phyloP scores from a whole-genome alignment of 2,113 vertebrate species.

The Halichoerus grypus region DNA sequence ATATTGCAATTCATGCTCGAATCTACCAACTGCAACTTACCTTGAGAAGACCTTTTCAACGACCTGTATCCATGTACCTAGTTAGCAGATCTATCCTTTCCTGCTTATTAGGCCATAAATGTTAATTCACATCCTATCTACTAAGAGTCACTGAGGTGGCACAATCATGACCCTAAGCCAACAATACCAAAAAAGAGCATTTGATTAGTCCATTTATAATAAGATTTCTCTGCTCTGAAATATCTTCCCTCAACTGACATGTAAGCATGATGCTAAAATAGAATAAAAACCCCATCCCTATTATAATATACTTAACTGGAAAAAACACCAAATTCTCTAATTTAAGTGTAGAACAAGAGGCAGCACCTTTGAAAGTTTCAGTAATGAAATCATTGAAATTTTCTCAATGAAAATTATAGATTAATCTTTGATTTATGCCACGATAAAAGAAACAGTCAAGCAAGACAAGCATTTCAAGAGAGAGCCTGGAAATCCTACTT shows the following conservation, averaged over 20 bases:
- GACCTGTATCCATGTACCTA: background rate
- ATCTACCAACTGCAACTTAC: background rate
- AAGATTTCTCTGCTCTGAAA: background rate
- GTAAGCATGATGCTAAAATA: background rate
- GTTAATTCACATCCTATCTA: background rate
- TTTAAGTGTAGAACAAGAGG: background rate
- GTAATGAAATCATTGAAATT: background rate
- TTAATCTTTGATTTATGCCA: background rate
- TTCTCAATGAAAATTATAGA: background rate
- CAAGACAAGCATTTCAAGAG: background rate
- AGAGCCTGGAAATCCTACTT: background rate
- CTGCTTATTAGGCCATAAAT: background rate
- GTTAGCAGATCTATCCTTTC: background rate
- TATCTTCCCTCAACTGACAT: background rate
- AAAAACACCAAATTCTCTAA: background rate
- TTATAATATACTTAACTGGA: background rate
- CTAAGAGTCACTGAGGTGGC: background rate
- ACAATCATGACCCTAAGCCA: background rate
- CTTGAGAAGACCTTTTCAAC: background rate
- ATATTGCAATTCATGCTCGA: background rate
- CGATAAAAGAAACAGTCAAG: background rate
- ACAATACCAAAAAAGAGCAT: background rate
- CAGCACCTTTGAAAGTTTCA: background rate
- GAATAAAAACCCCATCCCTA: background rate
- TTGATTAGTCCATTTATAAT: background rate